These are phyloP conservation scores for Megalurothrips usitatus DNA, from an alignment of 2,888 invertebrate species.

Conservation along the genomic window DNA sequence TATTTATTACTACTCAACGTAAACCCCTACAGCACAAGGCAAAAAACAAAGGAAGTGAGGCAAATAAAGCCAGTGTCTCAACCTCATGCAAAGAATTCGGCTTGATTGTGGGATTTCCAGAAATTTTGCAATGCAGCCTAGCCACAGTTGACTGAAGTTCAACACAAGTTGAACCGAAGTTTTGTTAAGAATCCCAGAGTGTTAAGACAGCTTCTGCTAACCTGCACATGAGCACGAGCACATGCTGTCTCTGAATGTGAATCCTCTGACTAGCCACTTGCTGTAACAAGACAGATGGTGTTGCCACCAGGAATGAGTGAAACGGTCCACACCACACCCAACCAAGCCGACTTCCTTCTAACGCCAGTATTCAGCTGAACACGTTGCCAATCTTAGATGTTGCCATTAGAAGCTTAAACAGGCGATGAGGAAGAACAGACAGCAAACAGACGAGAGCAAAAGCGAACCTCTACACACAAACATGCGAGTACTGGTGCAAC, in stretches of 20 bases:
- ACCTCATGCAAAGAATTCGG: too few relatives aligned
- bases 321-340: too few relatives aligned
- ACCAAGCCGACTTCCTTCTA: too few relatives aligned
- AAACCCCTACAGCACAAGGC: too few relatives aligned
- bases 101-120: too few relatives aligned
- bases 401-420: not conserved
- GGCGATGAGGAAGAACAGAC: not conserved
- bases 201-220: conserved; percentile 47
- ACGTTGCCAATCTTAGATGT: not conserved
- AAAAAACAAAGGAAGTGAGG: too few relatives aligned
- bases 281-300: conserved; percentile 52
- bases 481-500: not conserved
- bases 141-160: too few relatives aligned
- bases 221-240: conserved; percentile 88
- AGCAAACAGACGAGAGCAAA: not conserved
- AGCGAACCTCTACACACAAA: conserved; percentile 33
- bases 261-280: conserved; percentile 85
- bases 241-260: conserved; percentile 85
- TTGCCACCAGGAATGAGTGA: too few relatives aligned
- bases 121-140: too few relatives aligned
- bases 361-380: too few relatives aligned
- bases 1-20: not conserved
- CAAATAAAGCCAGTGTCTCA: too few relatives aligned
- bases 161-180: too few relatives aligned
- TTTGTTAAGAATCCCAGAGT: not conserved